Evolutionary conservation across 2,113 vertebrate species (phyloP), one percentile per base, ranked within the genome.

Genomic region (Etheostoma spectabile): DNA sequence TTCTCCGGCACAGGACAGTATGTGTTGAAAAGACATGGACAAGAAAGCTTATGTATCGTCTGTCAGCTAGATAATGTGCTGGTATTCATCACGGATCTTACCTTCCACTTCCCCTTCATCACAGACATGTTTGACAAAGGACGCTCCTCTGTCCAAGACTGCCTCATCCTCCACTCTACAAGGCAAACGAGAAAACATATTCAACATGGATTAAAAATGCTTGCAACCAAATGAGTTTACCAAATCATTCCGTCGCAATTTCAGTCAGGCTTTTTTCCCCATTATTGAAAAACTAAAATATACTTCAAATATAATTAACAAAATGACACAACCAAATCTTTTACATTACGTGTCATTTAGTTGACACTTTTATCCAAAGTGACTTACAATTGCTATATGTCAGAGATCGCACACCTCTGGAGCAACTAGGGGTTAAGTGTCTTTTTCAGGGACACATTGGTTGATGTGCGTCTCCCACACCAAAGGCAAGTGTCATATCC

Each of bases 91-190:
- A 7, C 6, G 13, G 3, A 15, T 57, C 96, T 96, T 95, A 99
- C 98, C 98, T 96, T 99, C 98, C 51, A 99, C 97, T 93, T 99
- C 98, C 92, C 97, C 97, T 88, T 97, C 97, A 46, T 99, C 97
- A 57, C 97, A 99, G 46, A 99, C 93, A 18, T 99, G 97, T 86
- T 99, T 99, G 79, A 99, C 95, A 90, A 97, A 99, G 62, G 97
- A 96, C 18, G 98, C 98, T 78, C 98, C 98, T 94, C 97, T 94
- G 94, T 99, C 98, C 96, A 99, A 82, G 65, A 99, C 96, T 0
- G 97, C 98, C 91, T 99, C 98, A 93, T 99, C 98, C 91, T 99
- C 98, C 96, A 99, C 94, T 95, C 98, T 99, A 74, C 92, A 95
- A 90, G 93, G 93, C 91, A 95, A 95, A 92, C 95, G 93, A 80